Evolutionary conservation across 2,113 vertebrate species (phyloP).

Genomic region (Gymnogyps californianus): DNA sequence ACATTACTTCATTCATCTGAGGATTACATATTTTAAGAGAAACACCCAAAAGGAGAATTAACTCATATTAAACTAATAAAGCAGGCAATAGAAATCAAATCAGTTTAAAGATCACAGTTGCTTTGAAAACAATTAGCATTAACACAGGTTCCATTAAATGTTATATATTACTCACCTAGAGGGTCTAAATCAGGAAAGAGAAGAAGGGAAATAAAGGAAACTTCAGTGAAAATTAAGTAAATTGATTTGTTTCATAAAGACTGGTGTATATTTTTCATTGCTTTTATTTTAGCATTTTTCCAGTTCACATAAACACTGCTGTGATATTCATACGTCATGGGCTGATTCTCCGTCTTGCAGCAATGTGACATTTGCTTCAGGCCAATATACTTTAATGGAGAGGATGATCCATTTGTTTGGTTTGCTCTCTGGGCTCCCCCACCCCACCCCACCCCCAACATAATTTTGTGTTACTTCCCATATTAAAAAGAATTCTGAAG

Average conservation of each 20-base stretch:
- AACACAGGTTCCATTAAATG: neutral
- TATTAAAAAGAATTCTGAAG: neutral
- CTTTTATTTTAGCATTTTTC: neutral
- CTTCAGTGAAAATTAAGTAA: neutral
- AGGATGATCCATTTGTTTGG: neutral
- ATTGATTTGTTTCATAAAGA: neutral
- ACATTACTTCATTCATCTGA: conserved; percentile 33
- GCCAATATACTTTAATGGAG: neutral
- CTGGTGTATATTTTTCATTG: neutral
- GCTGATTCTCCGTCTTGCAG: neutral
- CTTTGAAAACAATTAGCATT: conserved; percentile 25
- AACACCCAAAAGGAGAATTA: conserved; percentile 43
- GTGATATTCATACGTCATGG: neutral
- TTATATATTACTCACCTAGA: neutral
- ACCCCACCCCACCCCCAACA: neutral
- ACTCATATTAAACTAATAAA: conserved; percentile 58
- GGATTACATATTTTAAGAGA: conserved; percentile 11
- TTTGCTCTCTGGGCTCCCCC: neutral
- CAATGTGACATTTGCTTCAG: neutral
- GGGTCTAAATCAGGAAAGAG: neutral
- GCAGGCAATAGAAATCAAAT: conserved; percentile 26
- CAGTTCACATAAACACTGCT: neutral
- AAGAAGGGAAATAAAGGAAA: neutral
- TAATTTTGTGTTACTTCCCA: neutral
- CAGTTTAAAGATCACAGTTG: conserved; percentile 29